These are phyloP conservation scores for Tetragonula clypearis DNA, from an alignment of 1,140 invertebrate species.

Conservation along the genomic window DNA sequence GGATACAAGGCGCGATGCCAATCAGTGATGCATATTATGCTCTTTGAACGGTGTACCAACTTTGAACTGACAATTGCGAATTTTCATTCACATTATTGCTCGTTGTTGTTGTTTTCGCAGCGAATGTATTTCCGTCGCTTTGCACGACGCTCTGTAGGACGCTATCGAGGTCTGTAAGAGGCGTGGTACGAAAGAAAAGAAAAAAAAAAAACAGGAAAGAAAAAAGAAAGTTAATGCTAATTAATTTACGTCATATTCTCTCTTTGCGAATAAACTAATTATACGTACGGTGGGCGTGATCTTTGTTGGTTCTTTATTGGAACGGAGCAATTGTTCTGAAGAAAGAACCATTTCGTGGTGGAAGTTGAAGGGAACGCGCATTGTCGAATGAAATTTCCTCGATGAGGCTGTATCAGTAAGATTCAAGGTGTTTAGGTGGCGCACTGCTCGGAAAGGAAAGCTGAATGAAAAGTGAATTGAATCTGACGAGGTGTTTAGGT, in stretches of 20 bases:
- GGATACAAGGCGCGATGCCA: conserved; percentile 51
- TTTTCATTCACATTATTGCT: neutral
- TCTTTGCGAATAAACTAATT: conserved; percentile 1
- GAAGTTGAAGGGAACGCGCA: neutral
- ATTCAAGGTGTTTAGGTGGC: no score
- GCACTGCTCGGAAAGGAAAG: neutral
- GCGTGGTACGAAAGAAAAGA: neutral
- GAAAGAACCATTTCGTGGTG: neutral
- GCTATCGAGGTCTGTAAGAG: neutral
- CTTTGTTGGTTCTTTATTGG: neutral
- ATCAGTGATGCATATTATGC: conserved; percentile 48
- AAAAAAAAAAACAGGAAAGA: neutral
- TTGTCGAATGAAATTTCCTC: neutral
- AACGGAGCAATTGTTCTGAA: neutral
- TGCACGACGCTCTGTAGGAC: no score
- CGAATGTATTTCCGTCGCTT: no score
- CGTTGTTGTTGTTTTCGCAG: neutral
- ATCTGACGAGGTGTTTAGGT: no score
- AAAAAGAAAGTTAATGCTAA: neutral
- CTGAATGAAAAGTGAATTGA: neutral
- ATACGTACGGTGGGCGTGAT: neutral
- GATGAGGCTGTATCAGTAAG: neutral
- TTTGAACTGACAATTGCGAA: neutral
- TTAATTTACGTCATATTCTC: neutral
- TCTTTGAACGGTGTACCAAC: neutral